A percentile compares a stretch with the other conserved stretches of the same genome.
phyloP scores from a whole-genome alignment of 1,140 invertebrate genomes.

The Anastrepha ludens region DNA sequence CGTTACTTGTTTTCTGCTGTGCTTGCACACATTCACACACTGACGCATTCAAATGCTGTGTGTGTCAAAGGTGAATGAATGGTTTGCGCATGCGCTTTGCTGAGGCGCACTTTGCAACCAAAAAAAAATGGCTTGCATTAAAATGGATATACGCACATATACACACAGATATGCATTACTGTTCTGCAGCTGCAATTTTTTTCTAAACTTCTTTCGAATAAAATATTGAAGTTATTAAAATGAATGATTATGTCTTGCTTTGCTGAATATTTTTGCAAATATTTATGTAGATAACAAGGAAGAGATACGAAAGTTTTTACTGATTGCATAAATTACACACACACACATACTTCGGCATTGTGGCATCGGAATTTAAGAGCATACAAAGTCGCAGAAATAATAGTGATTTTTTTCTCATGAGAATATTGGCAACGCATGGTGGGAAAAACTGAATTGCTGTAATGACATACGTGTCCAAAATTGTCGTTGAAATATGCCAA shows the following conservation, averaged over 20 bases:
- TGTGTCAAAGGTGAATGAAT: slow-evolving; percentile 51
- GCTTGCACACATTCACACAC: not conserved
- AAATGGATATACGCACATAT: not conserved
- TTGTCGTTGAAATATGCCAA: not conserved
- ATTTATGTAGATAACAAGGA: not conserved
- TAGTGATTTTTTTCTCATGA: not conserved
- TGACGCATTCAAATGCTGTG: not conserved
- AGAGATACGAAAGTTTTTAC: not conserved
- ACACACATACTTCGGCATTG: no score
- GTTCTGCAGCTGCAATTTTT: slow-evolving; percentile 8
- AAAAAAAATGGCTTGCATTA: not conserved
- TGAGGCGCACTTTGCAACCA: not conserved
- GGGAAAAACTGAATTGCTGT: not conserved
- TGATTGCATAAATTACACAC: not conserved
- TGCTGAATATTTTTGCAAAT: not conserved
- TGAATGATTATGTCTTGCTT: slow-evolving; percentile 11
- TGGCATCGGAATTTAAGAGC: not conserved
- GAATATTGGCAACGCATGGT: not conserved
- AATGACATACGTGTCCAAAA: not conserved
- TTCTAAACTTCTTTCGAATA: not conserved
- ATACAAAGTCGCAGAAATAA: not conserved
- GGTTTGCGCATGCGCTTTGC: not conserved
- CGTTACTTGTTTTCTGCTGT: not conserved
- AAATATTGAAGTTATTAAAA: slow-evolving; percentile 28
- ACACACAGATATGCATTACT: not conserved